These are phyloP conservation scores for Pogona vitticeps DNA, from an alignment of 2,113 vertebrate species.

Conservation along the genomic window DNA sequence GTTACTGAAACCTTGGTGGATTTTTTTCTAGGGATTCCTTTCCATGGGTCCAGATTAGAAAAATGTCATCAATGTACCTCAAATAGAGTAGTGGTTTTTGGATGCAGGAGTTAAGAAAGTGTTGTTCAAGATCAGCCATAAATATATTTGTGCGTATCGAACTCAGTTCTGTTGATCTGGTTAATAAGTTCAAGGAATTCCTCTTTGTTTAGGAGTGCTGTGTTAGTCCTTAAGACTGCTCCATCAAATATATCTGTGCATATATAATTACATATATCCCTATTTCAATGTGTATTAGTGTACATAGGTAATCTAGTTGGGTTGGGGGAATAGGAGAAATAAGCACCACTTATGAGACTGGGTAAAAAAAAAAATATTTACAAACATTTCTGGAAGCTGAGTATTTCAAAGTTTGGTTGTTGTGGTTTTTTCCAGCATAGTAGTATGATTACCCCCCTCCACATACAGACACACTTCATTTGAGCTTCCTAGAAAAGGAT, in stretches of 20 bases:
- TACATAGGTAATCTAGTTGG: neutral
- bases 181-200: too few species aligned
- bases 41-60: too few species aligned
- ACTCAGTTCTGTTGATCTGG: too few species aligned
- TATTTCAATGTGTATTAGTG: slow-evolving; percentile 9
- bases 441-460: neutral
- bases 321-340: neutral
- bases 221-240: neutral
- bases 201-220: too few species aligned
- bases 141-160: too few species aligned
- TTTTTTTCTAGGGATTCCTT: too few species aligned
- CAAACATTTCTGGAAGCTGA: slow-evolving; percentile 32
- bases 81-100: too few species aligned
- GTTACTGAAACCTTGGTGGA: too few species aligned
- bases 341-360: slow-evolving; percentile 4
- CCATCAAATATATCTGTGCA: slow-evolving; percentile 10
- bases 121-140: too few species aligned
- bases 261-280: slow-evolving; percentile 25
- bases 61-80: too few species aligned
- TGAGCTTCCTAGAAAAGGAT: neutral
- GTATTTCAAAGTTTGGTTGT: neutral
- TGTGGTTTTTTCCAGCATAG: neutral
- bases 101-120: too few species aligned
- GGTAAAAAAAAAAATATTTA: slow-evolving; percentile 17
- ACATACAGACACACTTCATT: neutral